Conservation (phyloP, 2,888 invertebrate species). For the Melanchra persicariae region DNA sequence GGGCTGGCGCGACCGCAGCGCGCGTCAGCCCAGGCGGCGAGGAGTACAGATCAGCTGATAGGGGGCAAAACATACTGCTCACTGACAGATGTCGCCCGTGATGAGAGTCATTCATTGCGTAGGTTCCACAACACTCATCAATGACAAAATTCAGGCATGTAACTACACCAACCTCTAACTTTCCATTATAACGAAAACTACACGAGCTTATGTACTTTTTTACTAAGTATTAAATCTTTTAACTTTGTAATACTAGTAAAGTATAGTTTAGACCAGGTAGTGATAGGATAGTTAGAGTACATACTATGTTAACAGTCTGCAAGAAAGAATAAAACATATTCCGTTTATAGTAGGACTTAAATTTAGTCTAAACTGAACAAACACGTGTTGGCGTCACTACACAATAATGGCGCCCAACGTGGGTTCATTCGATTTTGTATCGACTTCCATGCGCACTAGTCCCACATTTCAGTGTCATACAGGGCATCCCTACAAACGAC, state of each 20-base stretch:
- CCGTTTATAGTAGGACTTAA: not conserved
- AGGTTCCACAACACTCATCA: not conserved
- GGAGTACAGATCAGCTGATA: slow-evolving; percentile 2
- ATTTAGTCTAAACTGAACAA: not conserved
- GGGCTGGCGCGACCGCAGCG: slow-evolving; percentile 9
- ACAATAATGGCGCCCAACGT: not conserved
- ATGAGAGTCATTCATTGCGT: not conserved
- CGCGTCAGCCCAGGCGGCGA: slow-evolving; percentile 6
- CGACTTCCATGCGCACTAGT: not conserved
- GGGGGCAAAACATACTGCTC: not conserved
- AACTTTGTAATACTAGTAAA: no score
- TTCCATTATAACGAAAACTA: not conserved
- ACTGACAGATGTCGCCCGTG: not conserved
- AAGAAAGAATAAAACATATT: not conserved
- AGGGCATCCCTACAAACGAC: no score
- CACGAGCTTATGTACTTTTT: not conserved
- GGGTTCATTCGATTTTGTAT: not conserved
- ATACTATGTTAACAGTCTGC: not conserved
- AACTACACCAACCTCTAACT: slow-evolving; percentile 2
- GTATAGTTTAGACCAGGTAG: no score
- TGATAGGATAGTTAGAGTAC: no score
- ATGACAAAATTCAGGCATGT: not conserved
- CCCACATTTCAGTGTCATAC: not conserved
- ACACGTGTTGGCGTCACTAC: not conserved
- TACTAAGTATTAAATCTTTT: no score